Evolutionary conservation across 1,140 invertebrate species (phyloP).

Genomic region (Zophobas morio): DNA sequence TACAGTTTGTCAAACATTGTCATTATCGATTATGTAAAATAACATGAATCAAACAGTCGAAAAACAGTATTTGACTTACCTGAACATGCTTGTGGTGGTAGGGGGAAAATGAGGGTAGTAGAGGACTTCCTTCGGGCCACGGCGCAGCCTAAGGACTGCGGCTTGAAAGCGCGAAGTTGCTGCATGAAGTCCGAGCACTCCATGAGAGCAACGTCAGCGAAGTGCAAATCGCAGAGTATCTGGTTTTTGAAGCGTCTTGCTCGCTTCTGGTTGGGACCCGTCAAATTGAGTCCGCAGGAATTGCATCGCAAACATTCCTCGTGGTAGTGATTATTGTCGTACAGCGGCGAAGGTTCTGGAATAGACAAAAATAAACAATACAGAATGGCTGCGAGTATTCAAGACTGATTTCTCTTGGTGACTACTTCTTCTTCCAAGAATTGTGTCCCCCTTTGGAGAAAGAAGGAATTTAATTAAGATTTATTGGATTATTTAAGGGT

Average conservation of each 20-base stretch:
- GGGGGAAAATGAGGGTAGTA: slow-evolving; percentile 93
- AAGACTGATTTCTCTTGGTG: background rate
- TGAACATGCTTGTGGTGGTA: slow-evolving; percentile 94
- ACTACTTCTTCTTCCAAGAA: background rate
- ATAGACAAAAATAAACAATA: slow-evolving; percentile 58
- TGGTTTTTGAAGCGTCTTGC: slow-evolving; percentile 85
- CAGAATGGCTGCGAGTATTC: too few species aligned
- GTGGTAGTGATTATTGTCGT: slow-evolving; percentile 96
- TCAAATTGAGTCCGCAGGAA: slow-evolving; percentile 92
- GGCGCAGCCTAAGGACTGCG: slow-evolving; percentile 93
- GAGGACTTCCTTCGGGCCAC: slow-evolving; percentile 93
- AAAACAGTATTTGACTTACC: slow-evolving; percentile 73
- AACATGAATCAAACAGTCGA: slow-evolving; percentile 9
- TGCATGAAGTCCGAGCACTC: slow-evolving; percentile 97
- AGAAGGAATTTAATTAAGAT: too few species aligned
- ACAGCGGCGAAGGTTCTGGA: slow-evolving; percentile 89
- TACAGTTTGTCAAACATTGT: too few species aligned
- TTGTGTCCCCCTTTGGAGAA: background rate
- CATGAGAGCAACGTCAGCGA: slow-evolving; percentile 95
- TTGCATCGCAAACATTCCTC: slow-evolving; percentile 96
- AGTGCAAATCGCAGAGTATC: slow-evolving; percentile 92
- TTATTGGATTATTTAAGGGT: too few species aligned
- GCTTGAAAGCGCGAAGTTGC: slow-evolving; percentile 95
- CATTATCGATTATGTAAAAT: background rate
- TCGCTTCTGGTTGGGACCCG: slow-evolving; percentile 89